These are phyloP conservation scores for Pterophyllum scalare DNA, from an alignment of 2,113 vertebrate genomes.

Conservation along the genomic window DNA sequence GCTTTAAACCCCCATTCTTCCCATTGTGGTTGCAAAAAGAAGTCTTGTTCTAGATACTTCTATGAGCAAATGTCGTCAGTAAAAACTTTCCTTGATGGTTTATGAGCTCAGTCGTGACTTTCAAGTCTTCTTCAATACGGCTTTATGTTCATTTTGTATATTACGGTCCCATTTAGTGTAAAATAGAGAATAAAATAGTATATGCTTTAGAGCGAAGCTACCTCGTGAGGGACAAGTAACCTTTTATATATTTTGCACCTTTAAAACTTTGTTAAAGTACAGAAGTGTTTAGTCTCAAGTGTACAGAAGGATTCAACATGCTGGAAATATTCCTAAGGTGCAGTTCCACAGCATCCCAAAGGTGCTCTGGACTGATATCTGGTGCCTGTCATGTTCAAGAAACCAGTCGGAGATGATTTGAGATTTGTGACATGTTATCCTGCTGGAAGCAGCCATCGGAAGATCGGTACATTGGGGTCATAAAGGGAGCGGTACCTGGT, in stretches of 20 bases:
- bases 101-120: neutral
- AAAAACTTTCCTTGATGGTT: neutral
- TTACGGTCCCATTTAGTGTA: neutral
- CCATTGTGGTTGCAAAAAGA: neutral
- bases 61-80: neutral
- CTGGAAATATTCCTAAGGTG: too few species aligned
- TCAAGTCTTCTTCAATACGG: neutral
- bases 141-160: neutral
- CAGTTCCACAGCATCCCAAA: neutral
- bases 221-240: neutral
- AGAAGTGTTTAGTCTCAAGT: neutral
- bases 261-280: neutral
- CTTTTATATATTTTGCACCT: neutral
- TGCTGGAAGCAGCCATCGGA: neutral
- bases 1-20: neutral
- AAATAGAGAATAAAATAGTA: neutral
- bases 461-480: neutral
- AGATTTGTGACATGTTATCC: neutral
- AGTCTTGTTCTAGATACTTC: neutral
- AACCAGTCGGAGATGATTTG: too few species aligned
- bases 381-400: neutral
- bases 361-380: neutral
- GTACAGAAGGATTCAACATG: too few species aligned
- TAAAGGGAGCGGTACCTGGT: neutral
- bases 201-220: neutral